Percentiles rank a stretch among this genome's conserved stretches.
phyloP scores from a whole-genome alignment of 2,888 invertebrate species.

The Apotomis turbidana region DNA sequence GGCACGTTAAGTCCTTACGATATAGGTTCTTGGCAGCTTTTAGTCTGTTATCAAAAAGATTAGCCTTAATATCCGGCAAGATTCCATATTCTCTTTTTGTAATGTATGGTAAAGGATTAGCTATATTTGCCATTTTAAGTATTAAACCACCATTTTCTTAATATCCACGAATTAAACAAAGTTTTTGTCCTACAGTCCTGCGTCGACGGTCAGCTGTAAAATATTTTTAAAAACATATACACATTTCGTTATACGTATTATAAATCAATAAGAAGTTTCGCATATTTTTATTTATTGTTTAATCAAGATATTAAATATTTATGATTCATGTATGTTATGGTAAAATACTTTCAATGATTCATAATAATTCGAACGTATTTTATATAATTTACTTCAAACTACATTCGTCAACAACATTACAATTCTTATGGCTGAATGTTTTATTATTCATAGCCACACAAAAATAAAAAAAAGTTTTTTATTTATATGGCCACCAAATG shows the following conservation, averaged over 20 bases:
- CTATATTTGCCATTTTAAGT: slow-evolving; percentile 77
- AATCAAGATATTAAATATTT: background rate
- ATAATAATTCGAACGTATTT: background rate
- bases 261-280: slow-evolving; percentile 34
- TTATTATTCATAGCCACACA: background rate
- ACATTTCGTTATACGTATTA: slow-evolving; percentile 45
- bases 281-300: background rate
- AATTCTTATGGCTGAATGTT: background rate
- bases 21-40: slow-evolving; percentile 89
- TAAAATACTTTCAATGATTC: background rate
- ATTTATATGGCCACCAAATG: background rate
- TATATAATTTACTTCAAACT: background rate
- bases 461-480: background rate
- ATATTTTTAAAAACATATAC: slow-evolving; percentile 69
- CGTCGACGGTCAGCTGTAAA: slow-evolving; percentile 75
- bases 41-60: slow-evolving; percentile 85
- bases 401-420: no score
- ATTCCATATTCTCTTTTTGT: slow-evolving; percentile 85
- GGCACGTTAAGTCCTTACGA: slow-evolving; percentile 92
- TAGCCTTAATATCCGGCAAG: slow-evolving; percentile 82
- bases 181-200: slow-evolving; percentile 51
- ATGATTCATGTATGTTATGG: background rate
- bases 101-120: slow-evolving; percentile 85
- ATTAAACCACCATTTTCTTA: slow-evolving; percentile 74
- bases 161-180: slow-evolving; percentile 56